Percentiles rank a stretch among this genome's conserved stretches.
phyloP scores from a whole-genome alignment of 2,888 invertebrate species.

The Calephelis perditalis region DNA sequence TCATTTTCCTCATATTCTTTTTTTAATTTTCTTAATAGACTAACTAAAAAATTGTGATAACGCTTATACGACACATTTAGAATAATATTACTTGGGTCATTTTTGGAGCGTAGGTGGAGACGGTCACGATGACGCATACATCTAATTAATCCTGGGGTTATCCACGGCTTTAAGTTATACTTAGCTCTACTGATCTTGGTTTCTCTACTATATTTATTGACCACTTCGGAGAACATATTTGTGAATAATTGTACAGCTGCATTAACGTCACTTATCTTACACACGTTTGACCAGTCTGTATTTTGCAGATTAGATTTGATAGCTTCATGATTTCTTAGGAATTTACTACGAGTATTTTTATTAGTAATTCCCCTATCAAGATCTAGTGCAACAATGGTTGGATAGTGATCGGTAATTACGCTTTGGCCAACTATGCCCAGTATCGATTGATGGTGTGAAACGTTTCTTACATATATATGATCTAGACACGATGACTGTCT shows the following conservation, averaged over 20 bases:
- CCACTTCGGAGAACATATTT: background rate
- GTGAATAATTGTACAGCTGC: background rate
- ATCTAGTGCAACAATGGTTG: background rate
- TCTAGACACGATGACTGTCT: background rate
- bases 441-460: background rate
- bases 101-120: background rate
- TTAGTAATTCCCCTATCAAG: background rate
- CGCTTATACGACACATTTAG: background rate
- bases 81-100: background rate
- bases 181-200: background rate
- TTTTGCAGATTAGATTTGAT: background rate
- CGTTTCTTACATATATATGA: background rate
- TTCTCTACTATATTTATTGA: background rate
- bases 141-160: no score
- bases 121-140: background rate
- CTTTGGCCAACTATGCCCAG: background rate
- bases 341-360: background rate
- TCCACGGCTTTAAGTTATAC: background rate
- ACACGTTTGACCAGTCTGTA: background rate
- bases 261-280: background rate
- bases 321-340: background rate
- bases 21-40: background rate
- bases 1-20: background rate
- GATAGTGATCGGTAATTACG: background rate
- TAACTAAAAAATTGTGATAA: background rate